phyloP scores from a whole-genome alignment of 1,140 invertebrate genomes.

The Drosophila persimilis region DNA sequence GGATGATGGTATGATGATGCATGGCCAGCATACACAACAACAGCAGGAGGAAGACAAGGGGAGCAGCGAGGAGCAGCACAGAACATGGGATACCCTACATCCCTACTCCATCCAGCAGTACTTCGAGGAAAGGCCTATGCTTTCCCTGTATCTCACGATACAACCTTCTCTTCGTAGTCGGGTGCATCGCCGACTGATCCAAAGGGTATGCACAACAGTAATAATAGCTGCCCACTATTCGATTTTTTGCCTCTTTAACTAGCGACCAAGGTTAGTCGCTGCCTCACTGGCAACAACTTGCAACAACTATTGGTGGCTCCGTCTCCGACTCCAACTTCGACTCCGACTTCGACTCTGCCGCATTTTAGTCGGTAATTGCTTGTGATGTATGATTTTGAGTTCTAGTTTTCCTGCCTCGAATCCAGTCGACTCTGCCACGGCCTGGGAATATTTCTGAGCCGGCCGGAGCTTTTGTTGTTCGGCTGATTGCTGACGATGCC shows the following conservation, averaged over 20 bases:
- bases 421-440: constrained; percentile 1
- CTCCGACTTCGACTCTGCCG: constrained; percentile 33
- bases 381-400: constrained; percentile 82
- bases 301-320: constrained; percentile 39
- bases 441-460: constrained; percentile 72
- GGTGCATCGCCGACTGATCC: background rate
- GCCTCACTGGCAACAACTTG: constrained; percentile 18
- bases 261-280: constrained; percentile 72
- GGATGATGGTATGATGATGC: constrained; percentile 81
- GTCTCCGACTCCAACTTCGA: too few species aligned
- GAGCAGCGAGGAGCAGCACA: background rate
- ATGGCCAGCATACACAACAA: constrained; percentile 78
- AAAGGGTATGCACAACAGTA: constrained; percentile 67
- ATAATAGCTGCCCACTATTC: constrained; percentile 68
- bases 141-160: too few species aligned
- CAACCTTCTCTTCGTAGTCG: background rate
- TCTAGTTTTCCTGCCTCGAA: constrained; percentile 64
- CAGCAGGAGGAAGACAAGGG: constrained; percentile 28
- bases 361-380: constrained; percentile 81
- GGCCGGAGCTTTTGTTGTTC: constrained; percentile 50
- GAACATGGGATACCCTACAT: constrained; percentile 35
- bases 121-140: too few species aligned
- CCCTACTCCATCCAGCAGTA: too few species aligned
- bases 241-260: constrained; percentile 51
- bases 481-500: constrained; percentile 74